Evolutionary conservation across 1,140 invertebrate genomes (phyloP).

Genomic region (Bombus sibiricus): DNA sequence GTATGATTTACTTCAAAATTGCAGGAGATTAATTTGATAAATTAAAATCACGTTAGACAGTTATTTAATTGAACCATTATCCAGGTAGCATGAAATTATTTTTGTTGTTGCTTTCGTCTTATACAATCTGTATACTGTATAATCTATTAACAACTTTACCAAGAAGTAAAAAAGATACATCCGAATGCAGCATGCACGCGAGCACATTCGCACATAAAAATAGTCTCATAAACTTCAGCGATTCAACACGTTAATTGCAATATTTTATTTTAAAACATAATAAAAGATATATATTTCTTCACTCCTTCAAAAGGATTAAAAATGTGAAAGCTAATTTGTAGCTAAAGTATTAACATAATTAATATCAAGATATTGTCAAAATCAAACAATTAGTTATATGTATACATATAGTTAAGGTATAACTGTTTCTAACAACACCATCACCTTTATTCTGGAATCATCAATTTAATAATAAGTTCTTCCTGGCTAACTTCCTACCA

Average conservation of each 20-base stretch:
- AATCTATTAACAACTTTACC: background rate
- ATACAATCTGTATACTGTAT: no score
- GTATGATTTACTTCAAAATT: background rate
- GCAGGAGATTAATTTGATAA: background rate
- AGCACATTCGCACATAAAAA: background rate
- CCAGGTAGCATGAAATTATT: background rate
- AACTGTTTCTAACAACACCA: background rate
- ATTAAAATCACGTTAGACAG: background rate
- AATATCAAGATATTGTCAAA: background rate
- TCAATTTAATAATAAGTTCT: constrained; percentile 30
- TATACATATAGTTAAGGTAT: background rate
- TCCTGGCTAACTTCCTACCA: constrained; percentile 41
- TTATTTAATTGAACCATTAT: constrained; percentile 27
- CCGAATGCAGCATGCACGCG: constrained; percentile 5
- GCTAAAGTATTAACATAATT: background rate
- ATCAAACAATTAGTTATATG: background rate
- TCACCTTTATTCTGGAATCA: background rate
- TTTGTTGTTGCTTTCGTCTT: background rate
- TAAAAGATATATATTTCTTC: background rate
- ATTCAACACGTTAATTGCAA: background rate
- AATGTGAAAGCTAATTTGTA: background rate
- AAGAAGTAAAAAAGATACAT: background rate
- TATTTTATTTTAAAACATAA: background rate
- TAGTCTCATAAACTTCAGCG: background rate
- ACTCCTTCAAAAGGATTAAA: background rate